Base-by-base conservation (phyloP, 2,888 invertebrate species). In the Dryobotodes eremita region DNA sequence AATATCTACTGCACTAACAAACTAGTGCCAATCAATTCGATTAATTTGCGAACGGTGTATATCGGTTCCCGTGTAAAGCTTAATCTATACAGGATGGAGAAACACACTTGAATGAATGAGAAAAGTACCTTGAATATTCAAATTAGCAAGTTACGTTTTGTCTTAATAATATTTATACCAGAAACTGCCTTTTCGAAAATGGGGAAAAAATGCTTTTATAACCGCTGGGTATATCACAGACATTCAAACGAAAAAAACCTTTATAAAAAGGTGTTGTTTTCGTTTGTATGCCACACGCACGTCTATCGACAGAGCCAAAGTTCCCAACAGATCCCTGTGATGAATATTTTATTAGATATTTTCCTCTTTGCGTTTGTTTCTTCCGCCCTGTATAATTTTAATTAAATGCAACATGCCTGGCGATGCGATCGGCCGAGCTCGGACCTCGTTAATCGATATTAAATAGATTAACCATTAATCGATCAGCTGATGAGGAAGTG, bases 401-500 rank as follows among this genome's bases (percentile, higher is more conserved):
- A 91, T 91, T 84, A 78, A 79, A 75, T 87, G 84, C 82, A 91
- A 90, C 89, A 85, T 89, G 86, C 83, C 86, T 84, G 83, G 83
- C 85, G 87, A 71, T 64, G 73, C 75, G 80, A 76, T 78, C 72
- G 81, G 83, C 66, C 59, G 80, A 72, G 78, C 84, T 80, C 76
- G 83, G 75, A 84, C 86, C 76, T 85, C 82, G 88, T 90, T 90
- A 92, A 91, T 92, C 91, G 90, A 92, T 92, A 90, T 86, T 92
- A 93, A 94, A 90, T 91, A 89, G 88, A 91, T 93, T 93, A 48
- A 70, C 26, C n/a, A 64, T 78, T 53, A 94, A 88, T 87, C 88
- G 87, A 89, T 88, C 84, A 86, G 86, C 84, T 84, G 80, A 89
- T 86, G 77, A 87, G 92, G 90, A 92, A 91, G 85, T 89, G 83